Evolutionary conservation across 2,113 vertebrate genomes (phyloP).

Genomic region (Girardinichthys multiradiatus): DNA sequence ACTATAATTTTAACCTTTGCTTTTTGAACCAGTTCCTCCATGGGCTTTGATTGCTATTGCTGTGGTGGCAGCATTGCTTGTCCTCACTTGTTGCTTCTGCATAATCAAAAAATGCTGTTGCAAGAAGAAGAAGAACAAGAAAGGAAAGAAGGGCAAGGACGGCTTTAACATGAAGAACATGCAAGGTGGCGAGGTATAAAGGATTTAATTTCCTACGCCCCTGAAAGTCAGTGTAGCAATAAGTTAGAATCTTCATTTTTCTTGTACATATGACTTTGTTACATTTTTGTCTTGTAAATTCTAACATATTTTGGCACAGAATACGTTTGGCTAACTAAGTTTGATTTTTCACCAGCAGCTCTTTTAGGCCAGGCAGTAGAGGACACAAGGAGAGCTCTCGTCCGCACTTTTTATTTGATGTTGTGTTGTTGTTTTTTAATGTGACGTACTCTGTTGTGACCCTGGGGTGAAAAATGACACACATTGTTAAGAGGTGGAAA

Average conservation of each 20-base stretch:
- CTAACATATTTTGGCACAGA: conserved; percentile 1
- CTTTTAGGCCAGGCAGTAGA: conserved; percentile 63
- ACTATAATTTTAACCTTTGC: not conserved
- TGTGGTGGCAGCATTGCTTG: conserved; percentile 89
- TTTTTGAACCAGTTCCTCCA: conserved; percentile 84
- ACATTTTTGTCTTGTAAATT: conserved; percentile 7
- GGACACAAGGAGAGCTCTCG: conserved; percentile 73
- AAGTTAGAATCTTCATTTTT: conserved; percentile 15
- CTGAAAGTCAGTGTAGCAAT: conserved; percentile 15
- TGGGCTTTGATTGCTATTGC: conserved; percentile 97
- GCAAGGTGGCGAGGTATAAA: conserved; percentile 85
- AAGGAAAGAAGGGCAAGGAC: conserved; percentile 95
- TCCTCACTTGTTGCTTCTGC: conserved; percentile 98
- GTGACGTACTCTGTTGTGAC: conserved; percentile 71
- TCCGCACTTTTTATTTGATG: conserved; percentile 58
- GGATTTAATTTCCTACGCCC: conserved; percentile 10
- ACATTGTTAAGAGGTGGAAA: conserved; percentile 39
- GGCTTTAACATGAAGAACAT: conserved; percentile 97
- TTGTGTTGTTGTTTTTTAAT: conserved; percentile 66
- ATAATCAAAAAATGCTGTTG: conserved; percentile 99
- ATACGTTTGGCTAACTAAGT: conserved; percentile 53
- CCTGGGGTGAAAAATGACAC: conserved; percentile 74
- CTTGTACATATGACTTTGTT: conserved; percentile 20
- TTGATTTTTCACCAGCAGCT: conserved; percentile 68
- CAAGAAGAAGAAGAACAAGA: conserved; percentile 99